Conservation (phyloP, 2,113 vertebrate genomes). For the Eretmochelys imbricata region DNA sequence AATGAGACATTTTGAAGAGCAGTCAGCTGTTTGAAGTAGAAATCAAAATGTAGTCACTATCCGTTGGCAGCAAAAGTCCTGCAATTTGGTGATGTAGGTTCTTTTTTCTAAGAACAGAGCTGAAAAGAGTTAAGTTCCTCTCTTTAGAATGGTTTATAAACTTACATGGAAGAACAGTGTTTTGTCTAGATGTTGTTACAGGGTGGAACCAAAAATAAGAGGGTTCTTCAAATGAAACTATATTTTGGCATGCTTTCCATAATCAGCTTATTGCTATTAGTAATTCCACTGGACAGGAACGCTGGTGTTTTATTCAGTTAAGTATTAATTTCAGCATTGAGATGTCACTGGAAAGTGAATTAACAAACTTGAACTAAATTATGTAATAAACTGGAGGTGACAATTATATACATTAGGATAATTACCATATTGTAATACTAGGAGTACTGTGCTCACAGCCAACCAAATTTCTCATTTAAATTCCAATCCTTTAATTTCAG, state of each 20-base stretch:
- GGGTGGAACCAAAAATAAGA: background rate
- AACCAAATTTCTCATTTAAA: background rate
- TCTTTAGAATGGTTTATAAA: background rate
- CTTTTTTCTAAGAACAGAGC: background rate
- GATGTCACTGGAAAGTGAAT: background rate
- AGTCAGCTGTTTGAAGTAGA: slow-evolving; percentile 17
- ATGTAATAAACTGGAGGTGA: background rate
- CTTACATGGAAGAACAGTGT: background rate
- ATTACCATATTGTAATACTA: background rate
- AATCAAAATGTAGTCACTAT: background rate
- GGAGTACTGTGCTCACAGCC: background rate
- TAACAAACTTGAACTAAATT: background rate
- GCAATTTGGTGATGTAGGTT: background rate
- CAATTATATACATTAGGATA: background rate
- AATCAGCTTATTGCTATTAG: background rate
- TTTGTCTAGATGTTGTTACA: slow-evolving; percentile 5
- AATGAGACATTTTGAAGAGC: slow-evolving; percentile 28
- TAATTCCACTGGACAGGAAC: too few species aligned
- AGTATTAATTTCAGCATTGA: background rate
- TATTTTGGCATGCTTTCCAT: background rate
- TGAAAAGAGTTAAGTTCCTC: background rate
- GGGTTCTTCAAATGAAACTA: background rate
- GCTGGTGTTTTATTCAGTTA: too few species aligned
- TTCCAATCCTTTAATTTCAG: background rate
- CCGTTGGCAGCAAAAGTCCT: background rate